These are phyloP conservation scores for Eurois occulta DNA, from an alignment of 2,888 invertebrate genomes.

Conservation along the genomic window DNA sequence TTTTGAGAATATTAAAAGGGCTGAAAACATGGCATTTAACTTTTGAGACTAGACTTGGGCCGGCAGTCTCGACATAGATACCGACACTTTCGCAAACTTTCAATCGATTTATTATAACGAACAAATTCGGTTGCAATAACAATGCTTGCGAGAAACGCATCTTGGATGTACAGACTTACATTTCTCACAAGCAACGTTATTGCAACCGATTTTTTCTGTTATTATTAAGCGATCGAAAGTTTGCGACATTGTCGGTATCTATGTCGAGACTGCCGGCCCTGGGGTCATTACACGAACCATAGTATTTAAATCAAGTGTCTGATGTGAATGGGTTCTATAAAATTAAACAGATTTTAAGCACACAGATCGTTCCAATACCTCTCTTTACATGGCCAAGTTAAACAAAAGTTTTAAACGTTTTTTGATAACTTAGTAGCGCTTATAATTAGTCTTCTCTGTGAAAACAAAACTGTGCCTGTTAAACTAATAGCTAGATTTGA, in stretches of 20 bases:
- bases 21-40: constrained; percentile 46
- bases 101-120: too few species aligned
- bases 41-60: constrained; percentile 41
- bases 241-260: too few species aligned
- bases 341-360: constrained; percentile 28
- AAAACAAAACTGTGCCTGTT: constrained; percentile 38
- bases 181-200: too few species aligned
- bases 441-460: constrained; percentile 28
- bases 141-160: too few species aligned
- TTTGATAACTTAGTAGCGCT: constrained; percentile 20
- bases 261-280: too few species aligned
- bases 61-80: too few species aligned
- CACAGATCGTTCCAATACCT: constrained; percentile 11
- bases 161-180: too few species aligned
- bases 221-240: too few species aligned
- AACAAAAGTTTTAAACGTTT: constrained; percentile 21
- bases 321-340: constrained; percentile 7
- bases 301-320: constrained; percentile 30
- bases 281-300: constrained; percentile 46
- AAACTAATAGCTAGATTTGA: constrained; percentile 57
- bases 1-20: constrained; percentile 47
- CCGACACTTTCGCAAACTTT: too few species aligned
- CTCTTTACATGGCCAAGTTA: constrained; percentile 1
- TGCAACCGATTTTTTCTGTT: too few species aligned
- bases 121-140: too few species aligned